These are phyloP conservation scores for Leptopilina myrica DNA, from an alignment of 2,888 invertebrate species.

Conservation along the genomic window DNA sequence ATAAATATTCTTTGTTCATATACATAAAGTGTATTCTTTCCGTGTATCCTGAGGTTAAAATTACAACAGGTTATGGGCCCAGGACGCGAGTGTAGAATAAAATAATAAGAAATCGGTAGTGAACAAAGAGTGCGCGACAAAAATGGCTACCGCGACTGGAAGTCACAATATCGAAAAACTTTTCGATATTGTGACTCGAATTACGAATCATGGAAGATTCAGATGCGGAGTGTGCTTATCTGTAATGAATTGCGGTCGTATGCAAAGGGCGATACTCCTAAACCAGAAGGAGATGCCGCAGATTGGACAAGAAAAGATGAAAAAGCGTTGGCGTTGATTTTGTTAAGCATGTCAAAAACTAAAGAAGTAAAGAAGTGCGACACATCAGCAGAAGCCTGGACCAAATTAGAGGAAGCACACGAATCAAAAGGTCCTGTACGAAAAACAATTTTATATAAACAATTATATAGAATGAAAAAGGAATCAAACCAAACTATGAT, in stretches of 20 bases:
- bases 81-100: not conserved
- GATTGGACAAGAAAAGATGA: not conserved
- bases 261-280: not conserved
- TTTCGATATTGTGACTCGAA: too few species aligned
- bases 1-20: too few species aligned
- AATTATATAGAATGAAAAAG: not conserved
- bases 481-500: not conserved
- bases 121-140: not conserved
- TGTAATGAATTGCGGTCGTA: not conserved
- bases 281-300: too few species aligned
- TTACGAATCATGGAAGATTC: not conserved
- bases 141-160: slow-evolving; percentile 9
- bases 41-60: too few species aligned
- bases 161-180: slow-evolving; percentile 7
- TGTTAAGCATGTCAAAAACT: not conserved
- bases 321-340: not conserved
- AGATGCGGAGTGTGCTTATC: not conserved
- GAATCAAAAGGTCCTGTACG: not conserved
- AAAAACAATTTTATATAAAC: not conserved
- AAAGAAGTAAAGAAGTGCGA: not conserved
- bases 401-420: not conserved
- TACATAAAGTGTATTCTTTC: too few species aligned
- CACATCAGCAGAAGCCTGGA: not conserved
- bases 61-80: not conserved
- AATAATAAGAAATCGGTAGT: not conserved